phyloP scores from a whole-genome alignment of 2,797 vertebrate species.

The Gallinago nigripennis region DNA sequence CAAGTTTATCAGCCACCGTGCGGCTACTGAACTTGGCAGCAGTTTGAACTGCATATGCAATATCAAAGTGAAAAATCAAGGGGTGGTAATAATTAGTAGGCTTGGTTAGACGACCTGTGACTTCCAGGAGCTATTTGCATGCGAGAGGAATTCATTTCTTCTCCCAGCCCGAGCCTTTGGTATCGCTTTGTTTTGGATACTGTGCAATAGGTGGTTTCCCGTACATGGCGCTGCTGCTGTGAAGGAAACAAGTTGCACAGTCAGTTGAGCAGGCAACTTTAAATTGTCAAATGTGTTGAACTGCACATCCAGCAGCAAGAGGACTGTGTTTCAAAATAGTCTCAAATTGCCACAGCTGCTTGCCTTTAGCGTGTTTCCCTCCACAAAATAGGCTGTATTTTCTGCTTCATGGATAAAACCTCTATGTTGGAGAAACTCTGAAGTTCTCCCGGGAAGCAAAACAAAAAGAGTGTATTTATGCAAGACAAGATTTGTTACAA shows the following conservation, averaged over 20 bases:
- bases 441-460: constrained; percentile 9
- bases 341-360: constrained; percentile 61
- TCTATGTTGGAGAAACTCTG: not conserved
- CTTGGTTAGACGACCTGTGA: not conserved
- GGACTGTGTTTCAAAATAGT: constrained; percentile 49
- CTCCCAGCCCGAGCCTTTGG: not conserved
- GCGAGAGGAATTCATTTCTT: not conserved
- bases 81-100: not conserved
- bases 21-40: not conserved
- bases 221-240: not conserved
- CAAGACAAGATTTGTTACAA: constrained; percentile 37
- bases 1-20: constrained; percentile 30
- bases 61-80: constrained; percentile 29
- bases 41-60: not conserved
- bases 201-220: not conserved
- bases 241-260: constrained; percentile 38
- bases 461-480: not conserved
- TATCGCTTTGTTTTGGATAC: not conserved
- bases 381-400: constrained; percentile 54
- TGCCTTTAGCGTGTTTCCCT: constrained; percentile 40
- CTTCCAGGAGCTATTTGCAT: not conserved
- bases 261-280: constrained; percentile 29
- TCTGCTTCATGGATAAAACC: constrained; percentile 53
- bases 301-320: constrained; percentile 47
- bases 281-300: constrained; percentile 55